Evolutionary conservation across 2,113 vertebrate species (phyloP).

Genomic region (human (Homo sapiens)): GRCh38 chr12:19133501-19134000

Average conservation of each 20-base stretch:
- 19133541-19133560: slow-evolving; percentile 25
- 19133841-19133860: background rate
- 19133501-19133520: slow-evolving; percentile 25
- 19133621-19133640: slow-evolving; percentile 50
- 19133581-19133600: slow-evolving; percentile 29
- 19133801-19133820: background rate
- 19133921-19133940: background rate
- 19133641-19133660: slow-evolving; percentile 49
- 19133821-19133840: background rate
- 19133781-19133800: background rate
- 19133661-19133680: slow-evolving; percentile 31
- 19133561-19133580: slow-evolving; percentile 39
- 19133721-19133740: background rate
- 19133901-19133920: background rate
- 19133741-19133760: background rate
- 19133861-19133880: slow-evolving; percentile 18
- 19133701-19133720: background rate
- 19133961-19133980: background rate
- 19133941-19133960: slow-evolving; percentile 7
- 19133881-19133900: background rate
- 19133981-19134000: background rate
- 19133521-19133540: background rate
- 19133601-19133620: slow-evolving; percentile 41
- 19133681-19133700: background rate
- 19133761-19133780: slow-evolving; percentile 29